Percentiles rank a stretch among this genome's conserved stretches.
Evolutionary conservation across 2,888 invertebrate species (phyloP).

Genomic region (Petrolisthes manimaculis): DNA sequence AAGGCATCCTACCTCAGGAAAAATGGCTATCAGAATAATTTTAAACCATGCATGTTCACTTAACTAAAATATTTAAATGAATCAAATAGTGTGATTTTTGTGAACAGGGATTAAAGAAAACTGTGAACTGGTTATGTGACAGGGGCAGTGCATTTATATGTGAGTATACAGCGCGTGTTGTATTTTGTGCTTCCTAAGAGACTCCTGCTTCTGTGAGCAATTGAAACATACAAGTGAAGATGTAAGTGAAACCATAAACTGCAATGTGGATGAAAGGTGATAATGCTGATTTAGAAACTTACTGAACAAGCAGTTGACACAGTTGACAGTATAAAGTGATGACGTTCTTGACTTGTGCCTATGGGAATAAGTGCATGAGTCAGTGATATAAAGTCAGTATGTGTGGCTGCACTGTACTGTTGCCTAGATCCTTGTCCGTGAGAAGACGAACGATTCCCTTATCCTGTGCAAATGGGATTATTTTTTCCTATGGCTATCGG

Average conservation of each 20-base stretch:
- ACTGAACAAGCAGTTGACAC: constrained; percentile 28
- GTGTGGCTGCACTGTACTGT: constrained; percentile 28
- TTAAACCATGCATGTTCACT: not conserved
- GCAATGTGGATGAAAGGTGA: constrained; percentile 41
- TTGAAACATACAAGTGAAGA: constrained; percentile 36
- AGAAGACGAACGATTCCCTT: constrained; percentile 13
- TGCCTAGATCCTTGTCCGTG: constrained; percentile 29
- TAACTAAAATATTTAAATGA: not conserved
- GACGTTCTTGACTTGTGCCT: constrained; percentile 34
- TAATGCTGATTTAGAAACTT: constrained; percentile 31
- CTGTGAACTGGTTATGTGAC: constrained; percentile 22
- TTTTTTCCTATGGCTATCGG: not conserved
- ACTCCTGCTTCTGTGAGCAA: constrained; percentile 36
- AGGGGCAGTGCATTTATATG: constrained; percentile 31
- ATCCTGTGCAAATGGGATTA: constrained; percentile 21
- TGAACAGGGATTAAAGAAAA: constrained; percentile 37
- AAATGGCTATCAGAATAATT: not conserved
- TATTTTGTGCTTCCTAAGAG: constrained; percentile 42
- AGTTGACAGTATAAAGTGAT: constrained; percentile 18
- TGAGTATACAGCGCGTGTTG: constrained; percentile 27
- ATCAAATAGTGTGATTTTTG: constrained; percentile 19
- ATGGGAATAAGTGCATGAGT: constrained; percentile 33
- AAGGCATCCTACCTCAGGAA: too few species aligned
- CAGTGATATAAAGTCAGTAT: constrained; percentile 20
- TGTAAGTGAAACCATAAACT: constrained; percentile 22